Conservation (phyloP, 2,797 vertebrate genomes). For the Brachyalestes nurse region DNA sequence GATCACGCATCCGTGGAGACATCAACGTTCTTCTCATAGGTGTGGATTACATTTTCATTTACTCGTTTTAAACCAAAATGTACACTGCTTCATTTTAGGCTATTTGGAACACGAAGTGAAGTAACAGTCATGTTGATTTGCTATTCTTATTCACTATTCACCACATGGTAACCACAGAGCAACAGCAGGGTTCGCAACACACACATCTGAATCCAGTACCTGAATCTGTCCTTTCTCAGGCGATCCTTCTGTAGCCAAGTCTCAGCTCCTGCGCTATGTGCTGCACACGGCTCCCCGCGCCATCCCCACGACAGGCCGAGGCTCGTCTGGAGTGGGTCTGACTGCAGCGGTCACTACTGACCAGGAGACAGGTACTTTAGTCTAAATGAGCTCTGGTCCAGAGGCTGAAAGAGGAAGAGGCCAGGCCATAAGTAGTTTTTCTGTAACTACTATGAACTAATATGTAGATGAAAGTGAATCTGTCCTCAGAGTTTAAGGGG, state of each 20-base stretch:
- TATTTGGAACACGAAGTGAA: background rate
- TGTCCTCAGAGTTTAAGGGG: background rate
- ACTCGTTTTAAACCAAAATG: background rate
- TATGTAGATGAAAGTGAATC: too few species aligned
- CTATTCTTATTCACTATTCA: too few species aligned
- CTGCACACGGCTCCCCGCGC: conserved; percentile 91
- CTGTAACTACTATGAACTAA: background rate
- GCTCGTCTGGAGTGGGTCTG: conserved; percentile 93
- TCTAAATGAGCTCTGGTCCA: background rate
- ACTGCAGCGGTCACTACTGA: conserved; percentile 96
- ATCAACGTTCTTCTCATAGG: conserved; percentile 97
- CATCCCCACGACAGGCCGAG: conserved; percentile 93
- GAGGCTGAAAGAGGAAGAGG: background rate
- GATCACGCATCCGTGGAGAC: conserved; percentile 93
- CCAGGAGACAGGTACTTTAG: conserved; percentile 89
- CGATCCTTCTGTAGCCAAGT: conserved; percentile 96
- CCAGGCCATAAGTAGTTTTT: background rate
- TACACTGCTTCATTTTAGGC: background rate
- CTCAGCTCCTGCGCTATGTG: conserved; percentile 94
- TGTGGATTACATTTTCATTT: conserved; percentile 59
- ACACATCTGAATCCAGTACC: background rate
- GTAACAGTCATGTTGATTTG: too few species aligned
- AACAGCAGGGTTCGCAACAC: too few species aligned
- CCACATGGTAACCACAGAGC: too few species aligned
- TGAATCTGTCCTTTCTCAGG: conserved; percentile 72